These are phyloP conservation scores for Amphiprion ocellaris DNA, from an alignment of 2,113 vertebrate species.

Conservation along the genomic window DNA sequence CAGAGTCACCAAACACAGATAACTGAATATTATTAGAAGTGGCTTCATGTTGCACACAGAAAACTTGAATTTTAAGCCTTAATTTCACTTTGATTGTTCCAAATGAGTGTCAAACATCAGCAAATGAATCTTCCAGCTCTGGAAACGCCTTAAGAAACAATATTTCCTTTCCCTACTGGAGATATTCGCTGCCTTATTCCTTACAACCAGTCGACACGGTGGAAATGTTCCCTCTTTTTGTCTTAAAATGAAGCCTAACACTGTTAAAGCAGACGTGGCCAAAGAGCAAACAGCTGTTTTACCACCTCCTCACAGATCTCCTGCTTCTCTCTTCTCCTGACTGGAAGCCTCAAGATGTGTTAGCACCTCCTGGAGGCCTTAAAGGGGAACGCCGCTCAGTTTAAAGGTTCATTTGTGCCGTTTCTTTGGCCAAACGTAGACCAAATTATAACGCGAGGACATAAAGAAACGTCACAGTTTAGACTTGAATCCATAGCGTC, in stretches of 20 bases:
- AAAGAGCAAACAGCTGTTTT: background rate
- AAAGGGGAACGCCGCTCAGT: conserved; percentile 21
- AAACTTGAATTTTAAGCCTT: background rate
- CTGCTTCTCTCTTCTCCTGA: conserved; percentile 25
- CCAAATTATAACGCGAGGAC: background rate
- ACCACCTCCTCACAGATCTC: background rate
- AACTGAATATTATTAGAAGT: background rate
- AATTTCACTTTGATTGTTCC: background rate
- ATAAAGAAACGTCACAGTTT: background rate
- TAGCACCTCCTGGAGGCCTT: conserved; percentile 57
- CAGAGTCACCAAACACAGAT: too few relatives aligned
- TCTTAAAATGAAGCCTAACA: background rate
- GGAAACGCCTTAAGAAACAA: conserved; percentile 2
- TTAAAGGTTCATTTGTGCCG: conserved; percentile 9
- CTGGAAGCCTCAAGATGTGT: conserved; percentile 27
- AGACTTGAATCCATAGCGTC: background rate
- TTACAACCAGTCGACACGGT: background rate
- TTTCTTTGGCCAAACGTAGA: background rate
- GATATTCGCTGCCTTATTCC: background rate
- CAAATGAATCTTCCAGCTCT: too few relatives aligned
- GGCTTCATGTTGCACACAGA: background rate
- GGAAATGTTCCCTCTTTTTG: too few relatives aligned
- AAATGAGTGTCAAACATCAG: too few relatives aligned
- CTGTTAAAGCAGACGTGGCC: background rate
- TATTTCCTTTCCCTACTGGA: background rate